Evolutionary conservation across 2,888 invertebrate genomes (phyloP).

Genomic region (Eupelmus urozonus): DNA sequence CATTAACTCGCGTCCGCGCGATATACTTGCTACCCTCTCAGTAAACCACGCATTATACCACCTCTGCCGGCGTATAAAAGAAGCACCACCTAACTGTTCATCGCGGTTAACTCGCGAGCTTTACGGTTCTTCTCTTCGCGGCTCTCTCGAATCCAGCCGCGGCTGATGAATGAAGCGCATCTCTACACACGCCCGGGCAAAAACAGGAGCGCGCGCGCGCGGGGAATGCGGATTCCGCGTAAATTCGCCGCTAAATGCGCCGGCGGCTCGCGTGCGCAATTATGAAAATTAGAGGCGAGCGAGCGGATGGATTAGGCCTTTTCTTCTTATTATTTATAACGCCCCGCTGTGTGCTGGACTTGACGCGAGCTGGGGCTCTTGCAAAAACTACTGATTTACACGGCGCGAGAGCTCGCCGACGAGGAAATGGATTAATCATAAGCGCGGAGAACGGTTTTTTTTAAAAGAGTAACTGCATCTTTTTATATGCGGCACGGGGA

Average conservation of each 20-base stretch:
- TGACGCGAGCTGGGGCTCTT: background rate
- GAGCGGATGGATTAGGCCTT: slow-evolving; percentile 32
- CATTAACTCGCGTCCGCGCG: background rate
- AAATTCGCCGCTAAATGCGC: slow-evolving; percentile 19
- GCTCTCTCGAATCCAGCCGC: slow-evolving; percentile 7
- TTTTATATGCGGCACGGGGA: slow-evolving; percentile 2
- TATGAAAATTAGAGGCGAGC: slow-evolving; percentile 43
- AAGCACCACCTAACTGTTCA: slow-evolving; percentile 41
- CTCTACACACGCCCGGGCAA: background rate
- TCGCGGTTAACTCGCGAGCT: slow-evolving; percentile 1
- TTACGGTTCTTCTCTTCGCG: slow-evolving; percentile 49
- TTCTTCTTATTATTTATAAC: slow-evolving; percentile 40
- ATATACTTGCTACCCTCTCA: background rate
- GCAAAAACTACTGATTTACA: slow-evolving; percentile 13
- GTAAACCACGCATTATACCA: background rate
- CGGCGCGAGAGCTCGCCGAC: background rate
- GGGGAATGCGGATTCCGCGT: slow-evolving; percentile 17
- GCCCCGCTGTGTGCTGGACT: background rate
- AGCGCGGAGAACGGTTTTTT: background rate
- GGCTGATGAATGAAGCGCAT: slow-evolving; percentile 35
- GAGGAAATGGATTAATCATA: slow-evolving; percentile 29
- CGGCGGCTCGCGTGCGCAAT: slow-evolving; percentile 29
- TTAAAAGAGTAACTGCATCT: background rate
- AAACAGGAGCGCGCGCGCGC: background rate
- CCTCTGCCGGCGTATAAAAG: background rate